Evolutionary conservation across 2,113 vertebrate genomes (phyloP).

Genomic region (Lanius collurio): DNA sequence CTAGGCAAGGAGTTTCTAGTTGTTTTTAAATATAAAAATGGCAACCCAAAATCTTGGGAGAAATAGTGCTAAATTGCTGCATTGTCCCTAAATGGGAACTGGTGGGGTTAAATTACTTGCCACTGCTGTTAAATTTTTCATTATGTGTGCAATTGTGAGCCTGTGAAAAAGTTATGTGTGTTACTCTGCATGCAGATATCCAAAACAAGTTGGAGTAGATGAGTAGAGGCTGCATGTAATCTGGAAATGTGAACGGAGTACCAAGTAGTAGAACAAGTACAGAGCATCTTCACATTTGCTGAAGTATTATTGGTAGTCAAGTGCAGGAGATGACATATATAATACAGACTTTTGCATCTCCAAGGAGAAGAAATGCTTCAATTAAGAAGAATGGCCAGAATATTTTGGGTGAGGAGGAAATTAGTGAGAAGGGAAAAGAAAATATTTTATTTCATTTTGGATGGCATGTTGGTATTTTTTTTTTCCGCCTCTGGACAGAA

Average conservation of each 20-base stretch:
- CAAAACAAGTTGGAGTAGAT: not conserved
- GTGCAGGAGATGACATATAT: conserved; percentile 46
- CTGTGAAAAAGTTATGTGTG: not conserved
- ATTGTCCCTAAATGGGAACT: not conserved
- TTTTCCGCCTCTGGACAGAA: not conserved
- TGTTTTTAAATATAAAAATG: not conserved
- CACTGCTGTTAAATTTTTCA: conserved; percentile 19
- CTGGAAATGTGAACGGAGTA: conserved; percentile 3
- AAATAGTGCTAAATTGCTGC: not conserved
- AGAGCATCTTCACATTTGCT: not conserved
- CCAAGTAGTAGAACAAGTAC: conserved; percentile 3
- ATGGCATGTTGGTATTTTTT: not conserved
- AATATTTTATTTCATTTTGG: not conserved
- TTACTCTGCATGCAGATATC: conserved; percentile 24
- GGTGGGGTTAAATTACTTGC: conserved; percentile 8
- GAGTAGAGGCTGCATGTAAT: not conserved
- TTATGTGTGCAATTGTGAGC: not conserved
- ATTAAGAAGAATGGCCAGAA: not conserved
- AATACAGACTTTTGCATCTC: conserved; percentile 15
- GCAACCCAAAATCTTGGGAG: not conserved
- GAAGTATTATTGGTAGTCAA: conserved; percentile 30
- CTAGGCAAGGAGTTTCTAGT: not conserved
- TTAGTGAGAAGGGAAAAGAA: not conserved
- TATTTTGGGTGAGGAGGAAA: conserved; percentile 24
- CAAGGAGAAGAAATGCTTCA: conserved; percentile 28